Evolutionary conservation across 2,797 vertebrate species (phyloP).

Genomic region (Sitta carolinensis): DNA sequence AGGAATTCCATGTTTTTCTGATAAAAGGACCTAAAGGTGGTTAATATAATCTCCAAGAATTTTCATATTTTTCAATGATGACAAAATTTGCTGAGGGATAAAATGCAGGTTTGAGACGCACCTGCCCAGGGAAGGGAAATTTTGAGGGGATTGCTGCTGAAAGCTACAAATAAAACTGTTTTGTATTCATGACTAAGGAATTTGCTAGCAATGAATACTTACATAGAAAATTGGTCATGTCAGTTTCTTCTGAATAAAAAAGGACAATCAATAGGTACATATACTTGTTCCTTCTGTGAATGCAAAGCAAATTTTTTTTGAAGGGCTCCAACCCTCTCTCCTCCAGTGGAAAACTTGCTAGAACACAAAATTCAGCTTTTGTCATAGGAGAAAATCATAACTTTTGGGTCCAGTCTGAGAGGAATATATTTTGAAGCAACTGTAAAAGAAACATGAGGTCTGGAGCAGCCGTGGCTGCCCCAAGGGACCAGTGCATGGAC

Average conservation of each 20-base stretch:
- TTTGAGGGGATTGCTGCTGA: neutral
- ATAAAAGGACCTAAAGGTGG: neutral
- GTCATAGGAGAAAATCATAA: neutral
- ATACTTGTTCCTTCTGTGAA: neutral
- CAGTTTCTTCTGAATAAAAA: neutral
- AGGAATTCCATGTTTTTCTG: neutral
- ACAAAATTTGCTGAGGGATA: neutral
- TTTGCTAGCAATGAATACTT: neutral
- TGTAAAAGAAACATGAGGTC: accelerated
- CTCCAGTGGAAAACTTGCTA: neutral
- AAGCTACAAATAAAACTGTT: neutral
- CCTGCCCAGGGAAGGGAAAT: neutral
- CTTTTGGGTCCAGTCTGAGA: neutral
- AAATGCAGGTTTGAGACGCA: neutral
- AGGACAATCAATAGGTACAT: neutral
- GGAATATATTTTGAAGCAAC: neutral
- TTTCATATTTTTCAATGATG: neutral
- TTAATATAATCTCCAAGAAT: neutral
- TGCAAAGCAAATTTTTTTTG: neutral
- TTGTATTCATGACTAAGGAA: neutral
- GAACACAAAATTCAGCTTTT: neutral
- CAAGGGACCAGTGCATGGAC: neutral
- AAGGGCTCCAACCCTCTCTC: neutral
- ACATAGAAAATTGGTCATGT: neutral
- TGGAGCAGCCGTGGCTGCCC: accelerated